These are phyloP conservation scores for Dendroctonus valens DNA, from an alignment of 1,140 invertebrate genomes.

Conservation along the genomic window DNA sequence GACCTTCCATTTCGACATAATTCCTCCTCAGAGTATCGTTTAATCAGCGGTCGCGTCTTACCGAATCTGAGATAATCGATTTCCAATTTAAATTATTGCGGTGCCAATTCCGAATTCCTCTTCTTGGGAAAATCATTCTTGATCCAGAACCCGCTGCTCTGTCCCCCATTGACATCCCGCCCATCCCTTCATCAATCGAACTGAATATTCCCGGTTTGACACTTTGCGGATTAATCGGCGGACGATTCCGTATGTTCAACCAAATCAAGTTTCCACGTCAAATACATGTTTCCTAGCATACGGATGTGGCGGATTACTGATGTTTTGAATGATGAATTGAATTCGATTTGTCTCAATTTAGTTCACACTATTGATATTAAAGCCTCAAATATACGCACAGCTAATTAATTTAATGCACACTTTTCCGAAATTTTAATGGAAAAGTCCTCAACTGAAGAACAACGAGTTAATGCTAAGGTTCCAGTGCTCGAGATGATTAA, in stretches of 20 bases:
- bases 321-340: slow-evolving; percentile 9
- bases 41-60: not conserved
- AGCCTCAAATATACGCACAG: no score
- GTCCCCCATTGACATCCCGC: not conserved
- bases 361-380: no score
- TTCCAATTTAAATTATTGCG: slow-evolving; percentile 15
- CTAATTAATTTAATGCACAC: no score
- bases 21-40: no score
- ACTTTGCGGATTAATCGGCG: slow-evolving; percentile 6
- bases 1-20: no score
- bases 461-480: no score
- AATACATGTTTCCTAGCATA: slow-evolving; percentile 6
- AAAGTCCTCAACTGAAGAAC: no score
- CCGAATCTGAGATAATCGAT: slow-evolving; percentile 10
- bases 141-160: not conserved
- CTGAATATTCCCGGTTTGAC: slow-evolving; percentile 8
- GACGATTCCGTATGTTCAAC: not conserved
- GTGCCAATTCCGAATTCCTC: not conserved
- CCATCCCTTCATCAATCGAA: not conserved
- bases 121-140: slow-evolving; percentile 3
- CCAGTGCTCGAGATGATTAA: no score
- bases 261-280: slow-evolving; percentile 9
- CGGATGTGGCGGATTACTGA: slow-evolving; percentile 4
- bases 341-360: not conserved
- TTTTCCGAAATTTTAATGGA: no score